These are phyloP conservation scores for Harpagifer antarcticus DNA, from an alignment of 2,797 vertebrate genomes.

Conservation along the genomic window DNA sequence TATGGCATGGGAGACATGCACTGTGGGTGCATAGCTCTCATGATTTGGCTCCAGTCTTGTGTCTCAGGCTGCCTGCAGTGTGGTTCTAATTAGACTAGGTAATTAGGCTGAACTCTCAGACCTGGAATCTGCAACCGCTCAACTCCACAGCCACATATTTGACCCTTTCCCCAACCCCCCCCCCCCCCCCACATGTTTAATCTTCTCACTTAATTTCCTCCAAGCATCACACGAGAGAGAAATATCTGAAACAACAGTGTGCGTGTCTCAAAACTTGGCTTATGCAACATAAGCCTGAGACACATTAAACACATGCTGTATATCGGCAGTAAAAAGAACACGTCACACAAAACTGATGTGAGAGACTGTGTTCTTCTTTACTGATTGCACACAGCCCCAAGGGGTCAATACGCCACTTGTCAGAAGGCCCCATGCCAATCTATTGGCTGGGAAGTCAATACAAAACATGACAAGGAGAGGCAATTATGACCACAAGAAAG, in stretches of 20 bases:
- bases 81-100: conserved; percentile 66
- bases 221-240: conserved; percentile 27
- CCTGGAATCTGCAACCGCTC: conserved; percentile 59
- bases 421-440: no score
- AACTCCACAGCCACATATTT: conserved; percentile 58
- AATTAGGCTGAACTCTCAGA: conserved; percentile 65
- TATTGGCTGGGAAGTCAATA: no score
- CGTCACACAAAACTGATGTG: neutral
- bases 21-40: conserved; percentile 48
- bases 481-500: no score
- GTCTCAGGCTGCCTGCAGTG: conserved; percentile 67
- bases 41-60: conserved; percentile 58
- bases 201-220: conserved; percentile 45
- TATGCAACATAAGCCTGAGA: neutral
- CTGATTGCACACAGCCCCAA: no score
- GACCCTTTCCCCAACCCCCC: conserved; percentile 38
- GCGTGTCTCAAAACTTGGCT: conserved; percentile 7
- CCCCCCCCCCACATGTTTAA: conserved; percentile 37
- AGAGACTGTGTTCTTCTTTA: no score
- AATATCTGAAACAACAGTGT: conserved; percentile 27
- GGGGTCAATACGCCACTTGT: no score
- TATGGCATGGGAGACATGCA: conserved; percentile 22
- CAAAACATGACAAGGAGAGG: no score
- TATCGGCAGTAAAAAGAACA: neutral
- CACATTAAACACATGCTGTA: neutral